A percentile compares a stretch with the other conserved stretches of the same genome.
Evolutionary conservation across 2,888 invertebrate genomes (phyloP).

Genomic region (Temnothorax unifasciatus): DNA sequence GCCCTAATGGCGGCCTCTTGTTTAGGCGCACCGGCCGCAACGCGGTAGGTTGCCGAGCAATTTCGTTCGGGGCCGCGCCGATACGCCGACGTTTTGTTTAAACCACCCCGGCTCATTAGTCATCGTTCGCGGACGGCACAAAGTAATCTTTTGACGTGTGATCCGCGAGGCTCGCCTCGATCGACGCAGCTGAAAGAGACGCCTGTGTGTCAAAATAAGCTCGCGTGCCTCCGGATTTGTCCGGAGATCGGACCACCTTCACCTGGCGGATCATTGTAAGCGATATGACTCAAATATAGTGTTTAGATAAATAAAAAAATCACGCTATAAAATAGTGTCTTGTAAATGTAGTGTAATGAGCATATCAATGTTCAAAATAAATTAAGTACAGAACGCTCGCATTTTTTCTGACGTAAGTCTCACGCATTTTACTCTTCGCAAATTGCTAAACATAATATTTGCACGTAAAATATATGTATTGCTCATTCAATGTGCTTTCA

Average conservation of each 20-base stretch:
- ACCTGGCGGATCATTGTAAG: constrained; percentile 25
- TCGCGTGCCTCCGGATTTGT: constrained; percentile 44
- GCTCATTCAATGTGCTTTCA: neutral
- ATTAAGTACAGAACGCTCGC: neutral
- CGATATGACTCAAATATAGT: constrained; percentile 14
- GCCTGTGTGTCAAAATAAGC: constrained; percentile 40
- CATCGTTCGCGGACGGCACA: constrained; percentile 68
- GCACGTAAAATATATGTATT: neutral
- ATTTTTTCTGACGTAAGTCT: neutral
- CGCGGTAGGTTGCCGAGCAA: constrained; percentile 80
- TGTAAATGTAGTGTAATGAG: no score
- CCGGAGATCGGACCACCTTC: constrained; percentile 14
- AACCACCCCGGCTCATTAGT: constrained; percentile 79
- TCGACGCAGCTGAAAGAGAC: constrained; percentile 22
- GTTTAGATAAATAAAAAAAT: constrained; percentile 7
- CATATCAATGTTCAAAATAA: neutral
- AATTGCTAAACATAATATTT: no score
- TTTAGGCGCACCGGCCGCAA: constrained; percentile 77
- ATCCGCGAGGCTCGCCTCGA: constrained; percentile 37
- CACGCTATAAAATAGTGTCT: no score
- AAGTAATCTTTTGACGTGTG: constrained; percentile 43
- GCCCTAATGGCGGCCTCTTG: constrained; percentile 81
- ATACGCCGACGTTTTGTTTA: constrained; percentile 77
- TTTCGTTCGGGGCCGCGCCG: constrained; percentile 67
- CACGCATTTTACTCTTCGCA: no score